Evolutionary conservation across 2,113 vertebrate species (phyloP), one percentile per base, ranked within the genome.

Genomic region (Barnardius zonarius): DNA sequence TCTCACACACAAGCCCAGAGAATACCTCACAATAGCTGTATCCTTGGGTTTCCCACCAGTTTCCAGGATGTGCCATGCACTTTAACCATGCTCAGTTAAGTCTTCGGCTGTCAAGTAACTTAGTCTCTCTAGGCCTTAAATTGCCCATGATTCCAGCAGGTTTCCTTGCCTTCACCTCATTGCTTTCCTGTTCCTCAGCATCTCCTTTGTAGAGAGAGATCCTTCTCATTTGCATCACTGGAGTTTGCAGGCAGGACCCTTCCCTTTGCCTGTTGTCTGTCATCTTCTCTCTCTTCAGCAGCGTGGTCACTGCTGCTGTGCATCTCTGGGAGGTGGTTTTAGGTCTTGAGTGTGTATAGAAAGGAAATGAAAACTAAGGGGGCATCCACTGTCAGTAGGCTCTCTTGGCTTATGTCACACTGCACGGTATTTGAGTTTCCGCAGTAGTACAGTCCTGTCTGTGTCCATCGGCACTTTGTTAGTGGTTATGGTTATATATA

Each of bases 401-500:
- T 74, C 6, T 28, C 76, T 69, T 79, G 55, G 37, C 44, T 89
- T 54, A 16, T 14, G 31, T 59, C 80, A 44, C n/a, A 5, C 9
- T 67, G n/a, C 1, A 0, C 70, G 72, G 70, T 18, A 14, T 44
- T 63, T 22, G 23, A 41, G 5, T 41, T 85, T 51, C 59, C 76
- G 27, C 83, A 69, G 11, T 75, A 55, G 27, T 31, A 51, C 55
- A 17, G n/a, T 70, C 25, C 66, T 55, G 51, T 37, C 39, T 35
- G 7, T 37, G 73, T 33, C 69, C 23, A 1, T 7, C 3, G 52
- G 62, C 37, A 30, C 31, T 76, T 75, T 2, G 33, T 28, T 46
- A 35, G 43, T 0, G 0, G 4, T 66, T n/a, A 33, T 63, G 43
- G 9, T 68, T 76, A 37, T 37, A 37, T 37, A 33, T 55, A 0